Conservation (phyloP, 1,140 invertebrate genomes). For the Drosophila subobscura region DNA sequence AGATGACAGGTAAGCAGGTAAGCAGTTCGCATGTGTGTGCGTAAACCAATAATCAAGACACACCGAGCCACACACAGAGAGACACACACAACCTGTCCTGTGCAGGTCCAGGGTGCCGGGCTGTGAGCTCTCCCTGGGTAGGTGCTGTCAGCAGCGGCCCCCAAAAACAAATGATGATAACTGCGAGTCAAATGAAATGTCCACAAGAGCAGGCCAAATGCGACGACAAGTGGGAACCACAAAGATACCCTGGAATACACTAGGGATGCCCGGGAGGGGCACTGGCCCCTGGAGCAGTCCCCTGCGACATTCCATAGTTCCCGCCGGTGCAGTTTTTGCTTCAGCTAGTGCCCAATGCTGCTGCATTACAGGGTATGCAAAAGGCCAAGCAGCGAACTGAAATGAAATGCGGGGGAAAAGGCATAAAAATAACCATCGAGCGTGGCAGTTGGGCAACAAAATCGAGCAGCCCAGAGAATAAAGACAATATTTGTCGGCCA, state of each 20-base stretch:
- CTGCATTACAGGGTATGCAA: no score
- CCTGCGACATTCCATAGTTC: no score
- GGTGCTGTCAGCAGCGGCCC: constrained; percentile 68
- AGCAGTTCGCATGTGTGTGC: constrained; percentile 38
- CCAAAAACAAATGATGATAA: constrained; percentile 76
- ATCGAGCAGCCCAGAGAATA: constrained; percentile 63
- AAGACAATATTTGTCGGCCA: constrained; percentile 68
- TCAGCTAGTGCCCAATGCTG: no score
- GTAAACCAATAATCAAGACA: constrained; percentile 63
- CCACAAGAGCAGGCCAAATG: constrained; percentile 34
- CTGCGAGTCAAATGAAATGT: constrained; percentile 74
- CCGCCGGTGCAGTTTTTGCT: no score
- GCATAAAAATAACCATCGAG: constrained; percentile 64
- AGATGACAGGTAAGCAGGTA: constrained; percentile 61
- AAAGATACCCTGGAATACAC: no score
- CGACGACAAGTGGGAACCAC: not conserved
- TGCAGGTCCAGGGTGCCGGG: not conserved
- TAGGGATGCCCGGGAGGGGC: no score
- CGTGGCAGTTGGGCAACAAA: constrained; percentile 26
- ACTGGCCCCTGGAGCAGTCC: no score
- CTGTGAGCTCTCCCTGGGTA: constrained; percentile 9
- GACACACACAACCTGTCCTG: not conserved
- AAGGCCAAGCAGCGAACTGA: not conserved
- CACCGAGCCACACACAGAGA: constrained; percentile 13
- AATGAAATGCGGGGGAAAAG: constrained; percentile 24